Evolutionary conservation across 2,888 invertebrate species (phyloP), one percentile per base, ranked within the genome.

Genomic region (Alloplasta piceator): DNA sequence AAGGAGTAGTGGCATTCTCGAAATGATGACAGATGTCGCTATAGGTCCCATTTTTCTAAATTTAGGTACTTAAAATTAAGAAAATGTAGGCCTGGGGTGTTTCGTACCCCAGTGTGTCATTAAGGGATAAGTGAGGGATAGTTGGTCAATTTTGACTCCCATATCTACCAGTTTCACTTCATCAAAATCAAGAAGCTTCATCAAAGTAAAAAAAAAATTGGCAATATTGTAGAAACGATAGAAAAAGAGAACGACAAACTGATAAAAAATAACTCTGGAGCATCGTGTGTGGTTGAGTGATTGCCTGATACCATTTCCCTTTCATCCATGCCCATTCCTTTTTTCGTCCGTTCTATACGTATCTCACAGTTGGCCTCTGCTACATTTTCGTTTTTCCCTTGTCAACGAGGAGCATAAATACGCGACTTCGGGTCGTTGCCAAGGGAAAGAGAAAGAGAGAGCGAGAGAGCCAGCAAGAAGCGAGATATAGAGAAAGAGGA

Each of bases 391-490:
- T 63, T 58, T 60, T 48, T 48, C 52, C 48, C 48, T 60, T 38
- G 39, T 12, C 55, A 64, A 7, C 70, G 39, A 50, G 9, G 43
- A 50, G 63, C 64, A 70, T 75, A 79, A 79, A 79, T 74, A 74
- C 74, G 6, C 58, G 60, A 64, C 50, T 70, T 66, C 56, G 56
- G 26, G 63, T 41, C 67, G 67, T 43, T 67, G 78, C 67, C 72
- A 73, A 36, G 39, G 43, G 36, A 56, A 39, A 16, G 14, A 52
- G 52, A 39, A 9, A 52, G 14, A 39, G 38, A 41, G 39, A 41
- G 26, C 16, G 14, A 39, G 38, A 41, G 39, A 41, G 26, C 16
- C 26, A 10, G 46, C 1, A 46, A 10, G 41, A 38, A 60, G 39
- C 38, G 6, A 39, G 12, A 26, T 6, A 10, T 5, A 39, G 14